Percentiles rank a stretch among this genome's conserved stretches.
Conservation (phyloP, 2,888 invertebrate genomes). For the Erebia epiphron region DNA sequence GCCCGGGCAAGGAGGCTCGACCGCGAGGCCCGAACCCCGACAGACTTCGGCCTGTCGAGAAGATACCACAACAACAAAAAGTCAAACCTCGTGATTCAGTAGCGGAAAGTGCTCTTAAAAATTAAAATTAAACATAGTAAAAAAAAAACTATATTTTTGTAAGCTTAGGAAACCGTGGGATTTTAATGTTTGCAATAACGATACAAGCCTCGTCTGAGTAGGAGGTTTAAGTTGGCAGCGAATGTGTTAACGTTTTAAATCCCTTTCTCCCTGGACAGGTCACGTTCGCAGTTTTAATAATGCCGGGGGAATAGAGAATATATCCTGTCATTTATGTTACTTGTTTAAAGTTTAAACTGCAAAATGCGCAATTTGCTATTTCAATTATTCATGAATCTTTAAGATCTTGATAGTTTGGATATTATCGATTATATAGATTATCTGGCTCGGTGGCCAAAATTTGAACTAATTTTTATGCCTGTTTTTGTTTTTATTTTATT, state of each 20-base stretch:
- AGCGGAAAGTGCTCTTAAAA: no score
- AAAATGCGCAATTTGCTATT: conserved; percentile 1
- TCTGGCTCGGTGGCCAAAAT: no score
- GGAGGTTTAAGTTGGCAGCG: conserved; percentile 22
- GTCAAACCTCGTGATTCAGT: no score
- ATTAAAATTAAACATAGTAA: not conserved
- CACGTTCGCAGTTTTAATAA: conserved; percentile 22
- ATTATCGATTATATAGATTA: no score
- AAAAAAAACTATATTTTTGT: not conserved
- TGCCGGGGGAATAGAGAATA: conserved; percentile 12
- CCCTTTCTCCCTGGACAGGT: conserved; percentile 19
- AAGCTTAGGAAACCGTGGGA: not conserved
- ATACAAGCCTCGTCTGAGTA: not conserved
- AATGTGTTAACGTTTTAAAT: conserved; percentile 24
- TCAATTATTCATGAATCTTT: not conserved
- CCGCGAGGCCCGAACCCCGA: no score
- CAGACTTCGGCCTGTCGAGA: no score
- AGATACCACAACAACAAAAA: no score
- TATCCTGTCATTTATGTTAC: conserved; percentile 1
- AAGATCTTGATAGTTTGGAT: no score
- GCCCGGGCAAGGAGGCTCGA: no score
- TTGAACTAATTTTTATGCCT: no score
- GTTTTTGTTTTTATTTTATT: no score
- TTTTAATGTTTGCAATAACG: conserved; percentile 2
- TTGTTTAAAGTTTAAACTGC: conserved; percentile 10